Conservation (phyloP, 2,888 invertebrate species). For the Maniola hyperantus region DNA sequence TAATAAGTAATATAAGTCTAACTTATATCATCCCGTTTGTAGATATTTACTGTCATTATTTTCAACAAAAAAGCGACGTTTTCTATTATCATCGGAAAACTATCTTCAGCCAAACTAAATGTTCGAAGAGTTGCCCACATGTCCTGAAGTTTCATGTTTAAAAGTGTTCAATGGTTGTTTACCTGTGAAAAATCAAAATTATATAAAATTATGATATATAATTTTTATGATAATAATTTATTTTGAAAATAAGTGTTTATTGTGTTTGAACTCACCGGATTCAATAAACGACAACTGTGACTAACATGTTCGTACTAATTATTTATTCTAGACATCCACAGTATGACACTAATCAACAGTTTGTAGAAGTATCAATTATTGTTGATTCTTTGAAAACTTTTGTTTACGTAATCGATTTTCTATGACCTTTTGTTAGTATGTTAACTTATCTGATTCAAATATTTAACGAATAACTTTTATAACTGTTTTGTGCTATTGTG, state of each 20-base stretch:
- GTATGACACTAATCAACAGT: background rate
- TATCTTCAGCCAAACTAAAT: slow-evolving; percentile 44
- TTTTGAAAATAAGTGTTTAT: background rate
- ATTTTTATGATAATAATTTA: too few species aligned
- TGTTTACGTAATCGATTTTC: slow-evolving; percentile 16
- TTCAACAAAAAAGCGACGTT: slow-evolving; percentile 54
- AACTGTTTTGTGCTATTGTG: background rate
- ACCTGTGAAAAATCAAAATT: background rate
- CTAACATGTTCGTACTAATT: background rate
- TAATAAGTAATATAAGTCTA: slow-evolving; percentile 36
- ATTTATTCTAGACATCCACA: background rate
- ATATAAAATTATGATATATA: too few species aligned
- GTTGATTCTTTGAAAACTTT: background rate
- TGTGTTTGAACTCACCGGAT: background rate
- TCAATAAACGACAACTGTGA: background rate
- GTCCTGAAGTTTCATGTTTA: background rate
- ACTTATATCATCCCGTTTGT: slow-evolving; percentile 48
- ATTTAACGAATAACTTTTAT: background rate
- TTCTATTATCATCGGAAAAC: slow-evolving; percentile 57
- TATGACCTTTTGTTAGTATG: background rate
- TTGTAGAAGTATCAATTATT: background rate
- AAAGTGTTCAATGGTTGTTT: background rate
- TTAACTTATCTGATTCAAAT: background rate
- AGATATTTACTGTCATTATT: slow-evolving; percentile 51
- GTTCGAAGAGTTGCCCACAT: slow-evolving; percentile 25